Evolutionary conservation across 2,888 invertebrate genomes (phyloP), one percentile per base, ranked within the genome.

Genomic region (Agrochola lychnidis): DNA sequence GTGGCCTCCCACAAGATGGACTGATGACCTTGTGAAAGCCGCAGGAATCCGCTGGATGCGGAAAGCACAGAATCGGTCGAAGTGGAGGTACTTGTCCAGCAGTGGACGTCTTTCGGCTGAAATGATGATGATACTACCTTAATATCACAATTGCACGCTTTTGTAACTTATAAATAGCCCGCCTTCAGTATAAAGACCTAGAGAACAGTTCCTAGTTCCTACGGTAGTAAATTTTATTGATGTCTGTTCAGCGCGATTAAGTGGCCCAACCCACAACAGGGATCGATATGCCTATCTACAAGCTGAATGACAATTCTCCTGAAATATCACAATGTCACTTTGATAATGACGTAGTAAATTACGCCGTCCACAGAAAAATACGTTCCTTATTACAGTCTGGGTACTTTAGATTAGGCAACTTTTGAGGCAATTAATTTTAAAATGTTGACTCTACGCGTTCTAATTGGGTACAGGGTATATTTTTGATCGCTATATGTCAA

Each of bases 241-340:
- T 82, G 86, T 72, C 72, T 77, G 69, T 62, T 86, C 53, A 76
- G 51, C 76, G 74, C 86, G 70, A 83, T 79, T 72, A 86, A 85
- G 73, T 76, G 76, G 72, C 84, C 83, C 86, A 74, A 42, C 86
- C 84, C 86, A 70, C 64, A 79, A 69, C 71, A 63, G 25, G 45
- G 70, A 70, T 83, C 74, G 67, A 82, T 83, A 83, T 63, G 62
- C 66, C 62, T 74, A 66, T 69, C 72, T 64, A 64, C 73, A 73
- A 77, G 62, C 62, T 62, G 59, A 71, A 66, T 67, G 79, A 84
- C 70, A 67, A 53, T 59, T 66, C 57, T 53, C 40, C 9, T 66
- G 36, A 53, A 74, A 83, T 68, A 62, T 45, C 78, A 63, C 62
- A 73, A 73, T 64, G 48, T 77, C 48, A 53, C 57, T 70, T 67